phyloP scores from a whole-genome alignment of 2,113 vertebrate species.

The Lophura nycthemera region DNA sequence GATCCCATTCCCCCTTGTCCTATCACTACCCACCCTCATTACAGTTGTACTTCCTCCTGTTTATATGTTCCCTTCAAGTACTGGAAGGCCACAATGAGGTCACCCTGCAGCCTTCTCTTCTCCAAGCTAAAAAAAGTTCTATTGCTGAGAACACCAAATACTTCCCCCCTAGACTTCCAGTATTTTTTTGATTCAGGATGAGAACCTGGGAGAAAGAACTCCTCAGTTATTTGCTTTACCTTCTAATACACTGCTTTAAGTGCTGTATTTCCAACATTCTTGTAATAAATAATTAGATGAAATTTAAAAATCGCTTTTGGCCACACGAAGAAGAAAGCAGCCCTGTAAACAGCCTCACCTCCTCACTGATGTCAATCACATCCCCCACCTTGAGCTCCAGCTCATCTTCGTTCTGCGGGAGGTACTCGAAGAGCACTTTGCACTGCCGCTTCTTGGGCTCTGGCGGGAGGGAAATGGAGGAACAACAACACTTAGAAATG shows the following conservation, averaged over 20 bases:
- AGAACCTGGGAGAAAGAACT: not conserved
- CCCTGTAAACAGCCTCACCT: slow-evolving; percentile 80
- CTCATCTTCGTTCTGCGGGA: slow-evolving; percentile 94
- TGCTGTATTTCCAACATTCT: not conserved
- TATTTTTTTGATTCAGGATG: not conserved
- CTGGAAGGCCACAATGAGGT: no score
- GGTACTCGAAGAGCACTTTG: slow-evolving; percentile 89
- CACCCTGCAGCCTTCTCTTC: no score
- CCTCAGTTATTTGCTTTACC: not conserved
- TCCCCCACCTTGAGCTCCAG: slow-evolving; percentile 91
- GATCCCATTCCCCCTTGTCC: not conserved
- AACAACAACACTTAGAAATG: not conserved
- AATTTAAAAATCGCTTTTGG: not conserved
- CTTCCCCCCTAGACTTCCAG: not conserved
- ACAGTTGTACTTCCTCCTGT: no score
- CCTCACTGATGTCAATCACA: slow-evolving; percentile 88
- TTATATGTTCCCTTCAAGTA: no score
- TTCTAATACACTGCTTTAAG: not conserved
- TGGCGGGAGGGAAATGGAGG: slow-evolving; percentile 61
- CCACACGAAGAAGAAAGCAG: not conserved
- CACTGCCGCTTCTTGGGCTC: slow-evolving; percentile 89
- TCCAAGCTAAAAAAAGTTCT: not conserved
- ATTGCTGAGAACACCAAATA: not conserved
- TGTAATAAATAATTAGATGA: not conserved
- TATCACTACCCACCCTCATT: no score